These are phyloP conservation scores for Champsocephalus esox DNA, from an alignment of 2,797 vertebrate species.

Conservation along the genomic window DNA sequence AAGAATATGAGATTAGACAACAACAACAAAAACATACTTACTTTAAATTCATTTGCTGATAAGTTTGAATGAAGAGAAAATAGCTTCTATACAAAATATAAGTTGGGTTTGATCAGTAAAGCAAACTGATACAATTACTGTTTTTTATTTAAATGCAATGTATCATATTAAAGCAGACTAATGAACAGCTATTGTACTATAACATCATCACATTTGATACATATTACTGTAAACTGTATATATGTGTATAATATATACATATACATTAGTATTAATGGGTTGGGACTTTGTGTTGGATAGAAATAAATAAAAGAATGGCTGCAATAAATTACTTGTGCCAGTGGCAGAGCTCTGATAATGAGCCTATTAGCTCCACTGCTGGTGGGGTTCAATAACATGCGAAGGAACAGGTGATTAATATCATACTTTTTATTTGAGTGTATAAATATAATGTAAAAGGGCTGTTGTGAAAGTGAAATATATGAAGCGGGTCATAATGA, in stretches of 20 bases:
- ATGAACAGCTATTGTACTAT: not conserved
- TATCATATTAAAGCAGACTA: not conserved
- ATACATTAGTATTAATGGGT: too few species aligned
- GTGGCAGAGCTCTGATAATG: too few species aligned
- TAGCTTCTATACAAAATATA: not conserved
- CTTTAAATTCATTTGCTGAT: slow-evolving; percentile 30
- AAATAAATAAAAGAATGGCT: too few species aligned
- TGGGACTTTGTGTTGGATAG: too few species aligned
- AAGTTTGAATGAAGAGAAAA: slow-evolving; percentile 20
- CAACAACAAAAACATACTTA: not conserved
- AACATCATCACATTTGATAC: not conserved
- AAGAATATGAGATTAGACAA: slow-evolving; percentile 57
- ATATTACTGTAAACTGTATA: not conserved
- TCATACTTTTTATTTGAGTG: not conserved
- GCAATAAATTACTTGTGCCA: too few species aligned
- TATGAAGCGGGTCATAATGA: not conserved
- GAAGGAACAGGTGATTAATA: not conserved
- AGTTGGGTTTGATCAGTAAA: not conserved
- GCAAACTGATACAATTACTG: not conserved
- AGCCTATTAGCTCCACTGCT: not conserved
- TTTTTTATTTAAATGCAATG: not conserved
- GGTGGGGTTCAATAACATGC: not conserved
- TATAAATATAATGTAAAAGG: not conserved
- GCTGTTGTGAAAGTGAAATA: not conserved
- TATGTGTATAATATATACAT: too few species aligned